Evolutionary conservation across 2,797 vertebrate species (phyloP), one percentile per base, ranked within the genome.

Genomic region (Saxicola maurus): DNA sequence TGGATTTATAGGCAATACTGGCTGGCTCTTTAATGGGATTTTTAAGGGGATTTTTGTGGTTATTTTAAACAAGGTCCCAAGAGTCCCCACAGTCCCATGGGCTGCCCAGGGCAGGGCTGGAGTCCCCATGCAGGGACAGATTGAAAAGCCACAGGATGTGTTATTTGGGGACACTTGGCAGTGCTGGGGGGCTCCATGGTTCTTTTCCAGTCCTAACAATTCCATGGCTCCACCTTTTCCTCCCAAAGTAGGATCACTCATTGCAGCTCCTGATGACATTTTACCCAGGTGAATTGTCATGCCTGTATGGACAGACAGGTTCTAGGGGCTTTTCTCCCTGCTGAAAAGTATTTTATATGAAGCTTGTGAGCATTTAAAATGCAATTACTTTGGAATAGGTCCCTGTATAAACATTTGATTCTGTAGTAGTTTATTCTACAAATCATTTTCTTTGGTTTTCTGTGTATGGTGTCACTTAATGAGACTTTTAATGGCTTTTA

Each of bases 11-110:
- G 60, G 40, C 8, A 14, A 0, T 12, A 31, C 16, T 38, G 30
- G 5, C n/a, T 80, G 0, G 0, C 1, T 18, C 43, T 69, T n/a
- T 20, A 15, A 45, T 6, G 37, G 27, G 2, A 33, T 33, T 33
- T 33, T 33, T 4, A 2, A 5, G 14, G 10, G 24, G 17, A 1
- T 27, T 82, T 85, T 2, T 13, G 12, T 27, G 64, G 28, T 48
- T 73, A 3, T 73, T 79, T 53, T 2, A 42, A 45, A 46, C 7
- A 8, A 35, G 33, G 25, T 57, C 8, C 23, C 2, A 2, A 6
- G 59, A 13, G 11, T 20, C 7, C 37, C 11, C 4, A 4, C 11
- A 13, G 28, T 31, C 53, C 57, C 51, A 2, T 19, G 31, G 18
- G 43, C 51, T 64, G 59, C 51, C 31, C 45, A 27, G 84, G 46